Evolutionary conservation across 2,888 invertebrate species (phyloP), one percentile per base, ranked within the genome.

Genomic region (Theodoxus fluviatilis): DNA sequence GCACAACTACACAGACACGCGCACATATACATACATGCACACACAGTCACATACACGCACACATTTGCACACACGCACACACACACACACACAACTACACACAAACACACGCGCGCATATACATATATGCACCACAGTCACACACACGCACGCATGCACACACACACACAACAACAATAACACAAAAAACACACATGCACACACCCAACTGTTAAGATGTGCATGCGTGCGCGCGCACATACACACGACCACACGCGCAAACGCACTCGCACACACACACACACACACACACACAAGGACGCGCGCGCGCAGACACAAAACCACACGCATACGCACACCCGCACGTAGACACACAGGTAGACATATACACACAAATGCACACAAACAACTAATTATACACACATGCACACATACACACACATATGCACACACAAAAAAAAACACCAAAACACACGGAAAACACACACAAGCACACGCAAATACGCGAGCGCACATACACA

Each of bases 391-490:
- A 52, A n/a, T 22, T 25, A 52, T 25, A 52, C 52, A 52, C 52
- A 18, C 52, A 52, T 25, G 25, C n/a, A n/a, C n/a, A n/a, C n/a
- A n/a, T n/a, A n/a, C n/a, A n/a, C n/a, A n/a, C n/a, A n/a, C n/a
- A 52, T 25, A 52, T 25, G 25, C 52, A 52, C 52, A 52, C n/a
- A n/a, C n/a, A n/a, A n/a, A n/a, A n/a, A n/a, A n/a, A n/a, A n/a
- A n/a, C n/a, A n/a, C n/a, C 28, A 28, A 57, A 9, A 57, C 57
- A 57, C 57, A 57, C 57, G 31, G 18, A 28, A 57, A 28, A 25
- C 57, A 57, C 57, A 57, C 57, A 57, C 57, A 25, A 28, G 33
- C 57, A 57, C 57, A 57, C 57, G 33, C 57, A 57, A 28, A 57
- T 33, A 18, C 28, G 33, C 57, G n/a, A 28, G 33, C 57, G 31